Evolutionary conservation across 2,888 invertebrate species (phyloP).

Genomic region (Dorcus hopei): DNA sequence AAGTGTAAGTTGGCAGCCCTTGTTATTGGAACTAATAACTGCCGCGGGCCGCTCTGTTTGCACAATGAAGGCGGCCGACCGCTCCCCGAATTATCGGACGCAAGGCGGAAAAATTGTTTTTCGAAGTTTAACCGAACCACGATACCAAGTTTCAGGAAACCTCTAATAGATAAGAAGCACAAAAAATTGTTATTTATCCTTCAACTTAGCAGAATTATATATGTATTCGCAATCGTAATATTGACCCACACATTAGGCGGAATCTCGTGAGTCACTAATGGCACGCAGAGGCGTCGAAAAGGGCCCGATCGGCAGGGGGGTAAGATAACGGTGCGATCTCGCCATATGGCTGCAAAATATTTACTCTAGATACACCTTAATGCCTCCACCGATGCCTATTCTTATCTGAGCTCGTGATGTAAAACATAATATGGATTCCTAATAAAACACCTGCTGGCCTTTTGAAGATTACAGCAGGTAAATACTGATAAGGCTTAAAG

Average conservation of each 20-base stretch:
- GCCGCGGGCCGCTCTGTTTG: slow-evolving; percentile 40
- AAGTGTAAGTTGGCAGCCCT: slow-evolving; percentile 26
- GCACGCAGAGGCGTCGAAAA: not conserved
- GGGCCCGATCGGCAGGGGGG: not conserved
- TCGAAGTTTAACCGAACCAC: not conserved
- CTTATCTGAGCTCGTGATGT: slow-evolving; percentile 29
- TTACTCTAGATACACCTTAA: slow-evolving; percentile 36
- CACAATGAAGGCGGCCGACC: slow-evolving; percentile 35
- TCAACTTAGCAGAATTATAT: too few relatives aligned
- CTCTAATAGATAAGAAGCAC: too few relatives aligned
- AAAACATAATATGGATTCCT: slow-evolving; percentile 31
- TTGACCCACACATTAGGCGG: too few relatives aligned
- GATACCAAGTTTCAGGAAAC: too few relatives aligned
- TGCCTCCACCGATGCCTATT: slow-evolving; percentile 28
- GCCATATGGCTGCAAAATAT: slow-evolving; percentile 35
- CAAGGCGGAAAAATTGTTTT: slow-evolving; percentile 19
- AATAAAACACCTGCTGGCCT: slow-evolving; percentile 32
- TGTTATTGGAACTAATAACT: slow-evolving; percentile 47
- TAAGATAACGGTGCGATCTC: slow-evolving; percentile 35
- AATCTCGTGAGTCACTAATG: too few relatives aligned
- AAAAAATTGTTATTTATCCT: too few relatives aligned
- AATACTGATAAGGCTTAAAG: slow-evolving; percentile 18
- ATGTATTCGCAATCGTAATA: too few relatives aligned
- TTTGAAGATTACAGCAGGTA: slow-evolving; percentile 28
- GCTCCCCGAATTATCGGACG: slow-evolving; percentile 35